Base-by-base conservation (phyloP, 2,888 invertebrate genomes). In the Lasioglossum vierecki region DNA sequence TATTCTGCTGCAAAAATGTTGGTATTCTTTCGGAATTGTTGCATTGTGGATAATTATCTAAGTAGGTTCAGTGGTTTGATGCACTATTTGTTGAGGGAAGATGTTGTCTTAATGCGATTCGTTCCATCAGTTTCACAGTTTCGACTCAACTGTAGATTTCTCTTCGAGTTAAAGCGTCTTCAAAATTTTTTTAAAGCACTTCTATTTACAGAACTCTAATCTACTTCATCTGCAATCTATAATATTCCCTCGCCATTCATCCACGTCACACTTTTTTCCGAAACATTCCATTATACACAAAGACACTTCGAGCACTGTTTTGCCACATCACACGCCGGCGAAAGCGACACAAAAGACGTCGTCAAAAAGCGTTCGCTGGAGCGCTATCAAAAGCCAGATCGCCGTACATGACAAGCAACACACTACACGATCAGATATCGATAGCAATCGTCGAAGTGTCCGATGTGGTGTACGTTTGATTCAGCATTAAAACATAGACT, bases 361-460 rank as follows among this genome's bases (percentile, higher is more conserved):
- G 35, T 66, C 66, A 39, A 68, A 68, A 49, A 46, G 4, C 44
- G 66, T 49, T 15, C n/a, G 63, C 22, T 35, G 66, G 15, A 41
- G 22, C 5, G n/a, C 26, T 46, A 46, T 68, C 46, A 39, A 63
- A n/a, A 68, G 49, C 63, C 66, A 35, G 41, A 60, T 75, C 49
- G 76, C 66, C 35, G 30, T 18, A 18, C 66, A 22, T 68, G 76
- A 76, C 76, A 76, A 66, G 66, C 66, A 46, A 22, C 60, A 11
- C 66, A n/a, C 26, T 49, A 49, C 66, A 46, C 13, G 49, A 75
- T 35, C 82, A 49, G n/a, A 53, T n/a, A 73, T 60, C 73, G 82
- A 80, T 82, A 68, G 70, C 74, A 57, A 82, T 80, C 82, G 73
- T 57, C 15, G 68, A n/a, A 57, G 68, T 68, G 68, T 68, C 35